Evolutionary conservation across 2,797 vertebrate species (phyloP).

Genomic region (Halcyon chelicuti): DNA sequence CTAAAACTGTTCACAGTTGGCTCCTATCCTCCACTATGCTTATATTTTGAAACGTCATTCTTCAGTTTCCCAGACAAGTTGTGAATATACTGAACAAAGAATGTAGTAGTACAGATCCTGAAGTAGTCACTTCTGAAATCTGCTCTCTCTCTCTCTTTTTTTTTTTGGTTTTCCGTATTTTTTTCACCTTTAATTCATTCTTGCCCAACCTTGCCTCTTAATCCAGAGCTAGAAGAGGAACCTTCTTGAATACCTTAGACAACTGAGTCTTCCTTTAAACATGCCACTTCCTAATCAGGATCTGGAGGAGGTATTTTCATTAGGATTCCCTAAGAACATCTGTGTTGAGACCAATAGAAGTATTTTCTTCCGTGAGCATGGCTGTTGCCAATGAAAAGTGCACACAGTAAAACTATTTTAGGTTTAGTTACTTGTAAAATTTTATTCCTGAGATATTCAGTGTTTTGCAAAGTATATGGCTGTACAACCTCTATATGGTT

Average conservation of each 20-base stretch:
- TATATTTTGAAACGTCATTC: neutral
- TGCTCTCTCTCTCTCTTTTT: neutral
- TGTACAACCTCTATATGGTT: neutral
- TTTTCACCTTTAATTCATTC: neutral
- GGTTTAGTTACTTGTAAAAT: slow-evolving; percentile 10
- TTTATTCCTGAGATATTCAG: neutral
- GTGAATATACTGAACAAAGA: neutral
- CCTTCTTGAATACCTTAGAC: neutral
- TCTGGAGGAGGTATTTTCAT: neutral
- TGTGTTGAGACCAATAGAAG: neutral
- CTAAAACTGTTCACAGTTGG: neutral
- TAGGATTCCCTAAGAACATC: neutral
- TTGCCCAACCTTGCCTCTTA: neutral
- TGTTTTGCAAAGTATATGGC: neutral
- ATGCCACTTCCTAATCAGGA: neutral
- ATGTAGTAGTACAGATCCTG: neutral
- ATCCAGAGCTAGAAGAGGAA: neutral
- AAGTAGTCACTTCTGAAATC: neutral
- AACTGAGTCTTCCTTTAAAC: neutral
- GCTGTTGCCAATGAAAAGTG: neutral
- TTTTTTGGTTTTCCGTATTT: neutral
- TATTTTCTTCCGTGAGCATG: neutral
- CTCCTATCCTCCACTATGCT: neutral
- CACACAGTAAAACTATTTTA: neutral
- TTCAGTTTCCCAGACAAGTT: neutral